Percentiles rank a stretch among this genome's conserved stretches.
Evolutionary conservation across 2,113 vertebrate genomes (phyloP).

Genomic region (Neotoma lepida): DNA sequence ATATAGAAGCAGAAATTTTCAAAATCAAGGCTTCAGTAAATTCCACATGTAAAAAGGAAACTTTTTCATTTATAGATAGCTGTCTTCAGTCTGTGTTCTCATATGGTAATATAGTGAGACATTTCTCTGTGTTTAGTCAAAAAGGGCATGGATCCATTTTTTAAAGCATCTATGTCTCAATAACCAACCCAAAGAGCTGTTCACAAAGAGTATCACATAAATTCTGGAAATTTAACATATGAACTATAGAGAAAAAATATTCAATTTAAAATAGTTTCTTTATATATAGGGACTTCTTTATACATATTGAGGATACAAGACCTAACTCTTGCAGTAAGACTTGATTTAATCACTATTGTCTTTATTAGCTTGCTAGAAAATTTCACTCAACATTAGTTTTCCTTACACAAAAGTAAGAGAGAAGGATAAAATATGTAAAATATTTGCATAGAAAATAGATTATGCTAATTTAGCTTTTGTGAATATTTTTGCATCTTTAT

Average conservation of each 20-base stretch:
- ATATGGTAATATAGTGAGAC: neutral
- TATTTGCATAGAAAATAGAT: neutral
- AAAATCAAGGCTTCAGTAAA: neutral
- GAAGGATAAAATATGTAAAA: neutral
- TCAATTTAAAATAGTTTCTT: too few species aligned
- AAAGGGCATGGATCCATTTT: neutral
- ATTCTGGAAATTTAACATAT: too few species aligned
- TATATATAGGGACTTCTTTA: neutral
- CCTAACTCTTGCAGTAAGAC: neutral
- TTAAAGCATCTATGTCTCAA: neutral
- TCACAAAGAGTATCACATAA: neutral
- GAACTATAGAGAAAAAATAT: neutral
- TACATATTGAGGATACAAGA: neutral
- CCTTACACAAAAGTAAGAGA: neutral
- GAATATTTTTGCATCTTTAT: neutral
- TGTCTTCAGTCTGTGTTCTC: neutral
- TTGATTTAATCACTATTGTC: neutral
- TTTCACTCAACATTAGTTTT: constrained; percentile 3
- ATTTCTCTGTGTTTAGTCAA: neutral
- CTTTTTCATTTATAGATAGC: neutral
- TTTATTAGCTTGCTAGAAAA: neutral
- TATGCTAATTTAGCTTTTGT: neutral
- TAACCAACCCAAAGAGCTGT: neutral
- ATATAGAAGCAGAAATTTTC: neutral
- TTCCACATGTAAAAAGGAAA: neutral